phyloP scores from a whole-genome alignment of 2,113 vertebrate species.

The Hypanus sabinus region DNA sequence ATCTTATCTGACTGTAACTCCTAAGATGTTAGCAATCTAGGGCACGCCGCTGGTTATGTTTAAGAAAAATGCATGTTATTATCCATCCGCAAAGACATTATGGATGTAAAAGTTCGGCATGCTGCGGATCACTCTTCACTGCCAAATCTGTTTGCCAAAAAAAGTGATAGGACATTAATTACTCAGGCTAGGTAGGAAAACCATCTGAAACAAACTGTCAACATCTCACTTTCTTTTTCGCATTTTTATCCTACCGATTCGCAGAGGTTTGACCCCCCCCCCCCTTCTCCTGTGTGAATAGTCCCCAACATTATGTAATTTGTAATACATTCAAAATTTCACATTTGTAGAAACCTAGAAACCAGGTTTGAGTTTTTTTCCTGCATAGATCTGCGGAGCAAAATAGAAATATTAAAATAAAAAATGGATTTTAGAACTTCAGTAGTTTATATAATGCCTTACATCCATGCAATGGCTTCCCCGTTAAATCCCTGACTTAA shows the following conservation, averaged over 20 bases:
- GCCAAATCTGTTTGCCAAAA: constrained; percentile 11
- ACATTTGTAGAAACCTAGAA: neutral
- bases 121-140: constrained; percentile 12
- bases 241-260: neutral
- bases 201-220: neutral
- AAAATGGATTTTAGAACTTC: neutral
- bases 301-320: neutral
- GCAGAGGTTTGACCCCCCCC: neutral
- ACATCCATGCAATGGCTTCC: constrained; percentile 17
- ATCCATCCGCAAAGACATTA: neutral
- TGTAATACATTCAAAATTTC: neutral
- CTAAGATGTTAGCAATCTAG: neutral
- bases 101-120: constrained; percentile 31
- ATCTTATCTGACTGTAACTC: neutral
- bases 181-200: neutral
- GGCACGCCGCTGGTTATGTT: neutral
- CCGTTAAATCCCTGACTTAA: neutral
- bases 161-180: neutral
- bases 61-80: neutral
- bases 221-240: neutral
- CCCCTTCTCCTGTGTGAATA: neutral
- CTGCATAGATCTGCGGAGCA: too few relatives aligned
- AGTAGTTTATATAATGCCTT: neutral
- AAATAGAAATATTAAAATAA: neutral
- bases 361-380: neutral